A percentile compares a stretch with the other conserved stretches of the same genome.
Conservation (phyloP, 2,797 vertebrate genomes). For the Cercopithecus hamlyni region DNA sequence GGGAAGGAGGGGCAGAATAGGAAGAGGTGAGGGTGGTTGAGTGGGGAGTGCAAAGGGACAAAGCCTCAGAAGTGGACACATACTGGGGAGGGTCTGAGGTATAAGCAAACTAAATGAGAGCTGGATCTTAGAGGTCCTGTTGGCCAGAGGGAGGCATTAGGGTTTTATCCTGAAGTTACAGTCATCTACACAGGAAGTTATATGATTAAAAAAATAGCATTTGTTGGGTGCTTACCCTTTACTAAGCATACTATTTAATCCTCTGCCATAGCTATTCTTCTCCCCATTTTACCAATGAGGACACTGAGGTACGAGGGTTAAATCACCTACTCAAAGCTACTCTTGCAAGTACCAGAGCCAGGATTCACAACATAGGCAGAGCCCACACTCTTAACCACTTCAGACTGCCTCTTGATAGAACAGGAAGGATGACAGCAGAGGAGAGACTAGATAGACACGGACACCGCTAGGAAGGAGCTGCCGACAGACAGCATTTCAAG, state of each 20-base stretch:
- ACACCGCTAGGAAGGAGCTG: neutral
- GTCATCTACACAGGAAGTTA: neutral
- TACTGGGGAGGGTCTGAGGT: neutral
- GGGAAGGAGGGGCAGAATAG: neutral
- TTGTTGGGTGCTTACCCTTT: neutral
- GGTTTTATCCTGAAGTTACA: neutral
- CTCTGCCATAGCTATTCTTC: neutral
- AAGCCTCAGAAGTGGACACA: neutral
- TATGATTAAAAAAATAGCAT: neutral
- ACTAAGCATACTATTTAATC: neutral
- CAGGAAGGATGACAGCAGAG: neutral
- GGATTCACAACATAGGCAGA: neutral
- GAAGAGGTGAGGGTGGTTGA: neutral
- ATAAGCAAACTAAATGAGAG: neutral
- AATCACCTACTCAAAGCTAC: neutral
- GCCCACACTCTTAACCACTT: neutral
- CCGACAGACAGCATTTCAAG: neutral
- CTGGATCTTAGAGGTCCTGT: neutral
- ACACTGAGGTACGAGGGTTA: neutral
- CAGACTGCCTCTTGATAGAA: neutral
- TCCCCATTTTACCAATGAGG: neutral
- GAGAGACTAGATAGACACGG: neutral
- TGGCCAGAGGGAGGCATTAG: neutral
- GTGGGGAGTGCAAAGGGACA: rapidly evolving
- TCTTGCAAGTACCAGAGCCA: neutral